Percentiles rank a stretch among this genome's conserved stretches.
Conservation (phyloP, 2,113 vertebrate genomes). For the Entelurus aequoreus region DNA sequence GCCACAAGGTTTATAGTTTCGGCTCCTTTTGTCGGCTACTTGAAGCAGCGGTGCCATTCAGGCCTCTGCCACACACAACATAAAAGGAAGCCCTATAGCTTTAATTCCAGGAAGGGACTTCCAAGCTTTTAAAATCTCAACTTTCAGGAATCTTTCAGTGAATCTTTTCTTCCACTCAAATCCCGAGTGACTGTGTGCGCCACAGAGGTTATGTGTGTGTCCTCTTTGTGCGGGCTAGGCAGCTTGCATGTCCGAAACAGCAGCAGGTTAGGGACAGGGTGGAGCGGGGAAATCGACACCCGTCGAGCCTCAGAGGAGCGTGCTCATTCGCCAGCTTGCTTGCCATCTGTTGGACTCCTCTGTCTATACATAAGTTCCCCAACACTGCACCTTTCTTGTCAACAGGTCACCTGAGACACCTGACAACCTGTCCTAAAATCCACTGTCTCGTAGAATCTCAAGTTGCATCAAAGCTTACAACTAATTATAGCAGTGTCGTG, state of each 20-base stretch:
- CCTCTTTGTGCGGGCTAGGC: constrained; percentile 47
- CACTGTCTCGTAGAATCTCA: neutral
- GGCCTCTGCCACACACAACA: constrained; percentile 45
- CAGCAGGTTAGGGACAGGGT: constrained; percentile 62
- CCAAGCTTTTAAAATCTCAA: constrained; percentile 75
- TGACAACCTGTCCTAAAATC: neutral
- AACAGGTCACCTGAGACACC: constrained; percentile 40
- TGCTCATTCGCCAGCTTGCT: constrained; percentile 47
- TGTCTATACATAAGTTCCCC: neutral
- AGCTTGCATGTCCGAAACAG: constrained; percentile 59
- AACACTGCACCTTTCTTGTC: constrained; percentile 15
- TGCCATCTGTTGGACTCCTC: constrained; percentile 63
- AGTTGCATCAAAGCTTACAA: neutral
- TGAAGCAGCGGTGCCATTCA: constrained; percentile 60
- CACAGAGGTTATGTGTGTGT: constrained; percentile 39
- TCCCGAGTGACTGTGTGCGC: constrained; percentile 52
- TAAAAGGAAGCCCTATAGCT: constrained; percentile 61
- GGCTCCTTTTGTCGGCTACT: constrained; percentile 53
- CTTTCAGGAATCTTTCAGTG: constrained; percentile 71
- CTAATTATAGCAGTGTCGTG: neutral
- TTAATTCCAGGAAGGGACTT: constrained; percentile 54
- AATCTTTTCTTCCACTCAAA: constrained; percentile 68
- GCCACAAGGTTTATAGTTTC: constrained; percentile 15
- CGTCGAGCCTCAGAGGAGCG: constrained; percentile 51
- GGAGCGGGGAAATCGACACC: constrained; percentile 70